phyloP scores from a whole-genome alignment of 2,113 vertebrate species.

The Myotis lucifugus region DNA sequence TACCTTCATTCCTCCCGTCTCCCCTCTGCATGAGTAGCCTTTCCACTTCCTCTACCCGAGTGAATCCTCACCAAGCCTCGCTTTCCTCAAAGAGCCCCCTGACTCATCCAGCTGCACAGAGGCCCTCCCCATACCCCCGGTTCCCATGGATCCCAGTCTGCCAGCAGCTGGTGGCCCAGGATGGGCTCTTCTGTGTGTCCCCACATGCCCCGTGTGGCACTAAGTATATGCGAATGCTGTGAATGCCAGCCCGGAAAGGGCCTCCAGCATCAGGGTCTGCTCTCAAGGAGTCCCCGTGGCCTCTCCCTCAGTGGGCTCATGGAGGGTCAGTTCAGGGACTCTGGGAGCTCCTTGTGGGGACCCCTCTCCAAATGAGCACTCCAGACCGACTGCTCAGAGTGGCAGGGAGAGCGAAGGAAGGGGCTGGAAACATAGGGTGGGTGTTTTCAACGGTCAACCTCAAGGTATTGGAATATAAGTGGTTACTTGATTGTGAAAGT shows the following conservation, averaged over 20 bases:
- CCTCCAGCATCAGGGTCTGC: neutral
- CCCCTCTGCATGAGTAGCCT: neutral
- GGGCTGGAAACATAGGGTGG: neutral
- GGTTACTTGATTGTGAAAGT: neutral
- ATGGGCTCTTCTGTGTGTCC: neutral
- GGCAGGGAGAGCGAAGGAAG: neutral
- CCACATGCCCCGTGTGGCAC: accelerated
- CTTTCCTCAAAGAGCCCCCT: neutral
- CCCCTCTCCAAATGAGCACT: neutral
- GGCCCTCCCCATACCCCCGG: accelerated
- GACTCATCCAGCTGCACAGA: neutral
- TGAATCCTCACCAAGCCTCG: neutral
- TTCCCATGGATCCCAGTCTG: neutral
- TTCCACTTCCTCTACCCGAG: neutral
- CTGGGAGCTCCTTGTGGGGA: neutral
- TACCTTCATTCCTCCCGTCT: neutral
- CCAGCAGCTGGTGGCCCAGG: neutral
- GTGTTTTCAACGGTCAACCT: neutral
- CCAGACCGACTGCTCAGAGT: neutral
- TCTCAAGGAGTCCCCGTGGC: neutral
- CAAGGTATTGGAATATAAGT: neutral
- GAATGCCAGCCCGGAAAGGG: neutral
- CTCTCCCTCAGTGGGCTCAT: neutral
- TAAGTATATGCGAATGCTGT: neutral
- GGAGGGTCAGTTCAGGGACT: neutral